These are phyloP conservation scores for Watersipora subatra DNA, from an alignment of 1,140 invertebrate species.

Conservation along the genomic window DNA sequence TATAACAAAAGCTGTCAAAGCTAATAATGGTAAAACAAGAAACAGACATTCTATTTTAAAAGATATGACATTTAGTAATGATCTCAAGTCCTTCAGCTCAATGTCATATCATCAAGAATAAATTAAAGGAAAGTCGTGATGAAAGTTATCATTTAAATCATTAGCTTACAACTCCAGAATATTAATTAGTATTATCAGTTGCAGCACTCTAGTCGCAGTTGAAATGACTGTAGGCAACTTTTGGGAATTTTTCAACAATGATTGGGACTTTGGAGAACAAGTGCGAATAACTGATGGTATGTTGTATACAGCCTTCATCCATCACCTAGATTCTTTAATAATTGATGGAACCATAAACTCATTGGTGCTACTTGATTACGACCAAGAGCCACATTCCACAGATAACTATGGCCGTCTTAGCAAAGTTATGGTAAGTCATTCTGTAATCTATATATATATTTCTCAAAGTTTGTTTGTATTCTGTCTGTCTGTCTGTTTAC, in stretches of 20 bases:
- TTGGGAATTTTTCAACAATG: not conserved
- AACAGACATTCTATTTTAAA: too few relatives aligned
- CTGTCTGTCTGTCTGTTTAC: not conserved
- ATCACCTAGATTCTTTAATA: not conserved
- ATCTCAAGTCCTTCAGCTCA: too few relatives aligned
- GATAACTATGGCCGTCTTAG: not conserved
- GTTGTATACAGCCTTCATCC: not conserved
- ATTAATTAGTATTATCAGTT: not conserved
- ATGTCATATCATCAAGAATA: too few relatives aligned
- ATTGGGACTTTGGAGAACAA: not conserved
- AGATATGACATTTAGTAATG: too few relatives aligned
- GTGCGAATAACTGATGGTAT: not conserved
- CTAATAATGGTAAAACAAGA: too few relatives aligned
- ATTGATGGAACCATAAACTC: not conserved
- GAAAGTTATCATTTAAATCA: not conserved
- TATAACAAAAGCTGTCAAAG: too few relatives aligned
- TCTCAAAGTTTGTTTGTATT: not conserved
- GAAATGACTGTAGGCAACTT: not conserved
- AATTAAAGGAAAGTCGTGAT: not conserved
- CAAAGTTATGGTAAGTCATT: not conserved
- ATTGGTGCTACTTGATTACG: not conserved
- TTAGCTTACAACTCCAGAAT: not conserved
- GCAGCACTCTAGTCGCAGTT: not conserved
- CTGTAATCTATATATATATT: not conserved
- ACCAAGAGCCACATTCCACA: not conserved